Conservation (phyloP, 1,140 invertebrate species). For the Pseudachorutes palmiensis region DNA sequence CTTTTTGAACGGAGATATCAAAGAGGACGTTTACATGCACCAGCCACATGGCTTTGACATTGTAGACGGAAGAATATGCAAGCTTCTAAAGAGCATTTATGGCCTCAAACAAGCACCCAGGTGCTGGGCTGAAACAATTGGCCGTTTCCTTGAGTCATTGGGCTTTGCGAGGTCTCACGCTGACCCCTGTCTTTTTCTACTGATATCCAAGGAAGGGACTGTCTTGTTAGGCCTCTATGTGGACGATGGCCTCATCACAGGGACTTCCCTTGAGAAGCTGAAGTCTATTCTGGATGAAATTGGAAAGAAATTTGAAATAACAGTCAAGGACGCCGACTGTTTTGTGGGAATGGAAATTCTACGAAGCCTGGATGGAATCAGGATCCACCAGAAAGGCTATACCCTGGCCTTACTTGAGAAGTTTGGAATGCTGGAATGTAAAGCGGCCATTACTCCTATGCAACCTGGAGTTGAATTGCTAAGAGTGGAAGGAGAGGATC, state of each 20-base stretch:
- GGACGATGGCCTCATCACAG: slow-evolving; percentile 41
- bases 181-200: slow-evolving; percentile 14
- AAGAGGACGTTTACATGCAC: slow-evolving; percentile 39
- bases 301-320: slow-evolving; percentile 42
- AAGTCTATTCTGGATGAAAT: slow-evolving; percentile 38
- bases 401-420: slow-evolving; percentile 13
- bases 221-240: slow-evolving; percentile 40
- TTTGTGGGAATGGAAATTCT: slow-evolving; percentile 42
- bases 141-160: neutral
- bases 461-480: slow-evolving; percentile 12
- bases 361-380: slow-evolving; percentile 38
- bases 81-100: slow-evolving; percentile 44
- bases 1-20: slow-evolving; percentile 40
- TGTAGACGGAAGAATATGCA: slow-evolving; percentile 6
- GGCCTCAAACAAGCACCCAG: slow-evolving; percentile 44
- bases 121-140: slow-evolving; percentile 41
- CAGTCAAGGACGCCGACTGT: slow-evolving; percentile 38
- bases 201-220: slow-evolving; percentile 19
- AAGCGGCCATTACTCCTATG: slow-evolving; percentile 15
- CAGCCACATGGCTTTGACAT: slow-evolving; percentile 30
- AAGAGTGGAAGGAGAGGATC: neutral
- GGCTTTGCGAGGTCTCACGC: neutral
- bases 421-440: slow-evolving; percentile 26
- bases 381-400: slow-evolving; percentile 15
- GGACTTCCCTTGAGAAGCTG: slow-evolving; percentile 34